A percentile compares a stretch with the other conserved stretches of the same genome.
Evolutionary conservation across 2,888 invertebrate genomes (phyloP).

Genomic region (Ectemnius cavifrons): DNA sequence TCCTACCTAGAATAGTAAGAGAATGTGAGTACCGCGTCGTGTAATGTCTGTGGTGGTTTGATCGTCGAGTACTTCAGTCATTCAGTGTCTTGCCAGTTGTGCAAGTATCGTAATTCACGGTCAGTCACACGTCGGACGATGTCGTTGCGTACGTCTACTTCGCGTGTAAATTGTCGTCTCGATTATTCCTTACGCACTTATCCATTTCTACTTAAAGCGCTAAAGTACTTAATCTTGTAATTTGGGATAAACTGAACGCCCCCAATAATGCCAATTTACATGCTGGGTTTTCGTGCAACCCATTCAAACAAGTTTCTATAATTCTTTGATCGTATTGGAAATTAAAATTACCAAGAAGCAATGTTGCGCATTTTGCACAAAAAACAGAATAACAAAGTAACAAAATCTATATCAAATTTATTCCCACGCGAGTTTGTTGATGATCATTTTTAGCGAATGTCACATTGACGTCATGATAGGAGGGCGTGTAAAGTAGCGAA

Average conservation of each 20-base stretch:
- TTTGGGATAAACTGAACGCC: slow-evolving; percentile 53
- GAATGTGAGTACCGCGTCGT: slow-evolving; percentile 72
- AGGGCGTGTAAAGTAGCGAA: too few relatives aligned
- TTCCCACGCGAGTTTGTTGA: too few relatives aligned
- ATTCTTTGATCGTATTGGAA: too few relatives aligned
- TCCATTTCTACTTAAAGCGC: slow-evolving; percentile 65
- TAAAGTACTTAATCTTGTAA: slow-evolving; percentile 62
- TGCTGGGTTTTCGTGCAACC: slow-evolving; percentile 1
- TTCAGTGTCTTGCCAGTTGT: slow-evolving; percentile 67
- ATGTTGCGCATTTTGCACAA: too few relatives aligned
- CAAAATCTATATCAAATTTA: too few relatives aligned
- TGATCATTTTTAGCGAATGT: too few relatives aligned
- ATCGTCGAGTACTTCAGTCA: slow-evolving; percentile 72
- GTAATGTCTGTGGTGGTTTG: slow-evolving; percentile 72
- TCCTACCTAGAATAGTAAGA: slow-evolving; percentile 71
- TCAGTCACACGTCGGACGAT: slow-evolving; percentile 68
- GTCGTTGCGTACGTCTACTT: slow-evolving; percentile 54
- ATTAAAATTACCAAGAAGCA: too few relatives aligned
- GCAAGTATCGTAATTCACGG: slow-evolving; percentile 65
- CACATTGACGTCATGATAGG: too few relatives aligned
- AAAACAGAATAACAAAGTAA: too few relatives aligned
- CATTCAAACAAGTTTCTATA: not conserved
- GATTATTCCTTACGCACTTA: slow-evolving; percentile 61
- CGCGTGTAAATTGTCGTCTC: slow-evolving; percentile 48
- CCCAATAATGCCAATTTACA: slow-evolving; percentile 49